These are phyloP conservation scores for Megamerina dolium DNA, from an alignment of 2,888 invertebrate species.

Conservation along the genomic window DNA sequence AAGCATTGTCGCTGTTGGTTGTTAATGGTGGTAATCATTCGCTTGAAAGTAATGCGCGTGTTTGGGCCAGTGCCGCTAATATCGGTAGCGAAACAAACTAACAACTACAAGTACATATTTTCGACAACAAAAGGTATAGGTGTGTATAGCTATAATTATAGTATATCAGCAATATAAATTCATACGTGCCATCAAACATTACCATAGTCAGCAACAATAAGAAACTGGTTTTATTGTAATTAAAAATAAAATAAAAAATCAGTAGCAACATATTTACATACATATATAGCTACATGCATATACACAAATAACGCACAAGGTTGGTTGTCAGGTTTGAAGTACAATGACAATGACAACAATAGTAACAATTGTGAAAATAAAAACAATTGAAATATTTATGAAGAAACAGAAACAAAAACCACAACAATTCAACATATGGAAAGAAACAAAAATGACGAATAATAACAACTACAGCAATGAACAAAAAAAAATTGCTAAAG, in stretches of 20 bases:
- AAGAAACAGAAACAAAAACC: constrained; percentile 2
- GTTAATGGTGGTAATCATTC: constrained; percentile 30
- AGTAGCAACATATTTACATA: neutral
- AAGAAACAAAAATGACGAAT: no score
- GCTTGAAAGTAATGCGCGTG: constrained; percentile 26
- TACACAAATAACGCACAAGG: constrained; percentile 1
- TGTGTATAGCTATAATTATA: neutral
- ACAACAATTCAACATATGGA: no score
- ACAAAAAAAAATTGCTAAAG: no score
- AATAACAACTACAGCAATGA: no score
- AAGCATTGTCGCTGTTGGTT: constrained; percentile 30
- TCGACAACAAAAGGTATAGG: no score
- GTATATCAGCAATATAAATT: neutral
- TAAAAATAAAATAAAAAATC: neutral
- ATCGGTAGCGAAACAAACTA: no score
- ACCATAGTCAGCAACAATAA: neutral
- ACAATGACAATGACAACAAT: neutral
- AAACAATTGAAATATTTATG: neutral
- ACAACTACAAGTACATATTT: no score
- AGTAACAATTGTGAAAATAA: neutral
- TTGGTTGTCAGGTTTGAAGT: neutral
- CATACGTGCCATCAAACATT: neutral
- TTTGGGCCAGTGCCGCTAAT: no score
- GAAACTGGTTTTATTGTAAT: no score
- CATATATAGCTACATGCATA: neutral